These are phyloP conservation scores for Buceros bicornis DNA, from an alignment of 2,797 vertebrate species.

Conservation along the genomic window DNA sequence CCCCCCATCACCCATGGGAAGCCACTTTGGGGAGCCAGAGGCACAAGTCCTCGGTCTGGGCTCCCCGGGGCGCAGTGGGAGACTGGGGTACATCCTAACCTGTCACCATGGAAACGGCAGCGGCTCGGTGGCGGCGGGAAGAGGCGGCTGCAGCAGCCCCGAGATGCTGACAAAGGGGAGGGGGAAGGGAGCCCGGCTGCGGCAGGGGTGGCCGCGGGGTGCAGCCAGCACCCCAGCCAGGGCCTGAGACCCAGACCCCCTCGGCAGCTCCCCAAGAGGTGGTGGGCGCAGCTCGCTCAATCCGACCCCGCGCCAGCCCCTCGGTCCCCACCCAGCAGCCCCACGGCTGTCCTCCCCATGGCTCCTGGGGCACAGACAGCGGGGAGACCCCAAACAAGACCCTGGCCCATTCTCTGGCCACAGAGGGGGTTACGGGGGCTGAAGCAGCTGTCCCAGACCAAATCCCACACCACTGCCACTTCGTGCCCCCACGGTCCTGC, in stretches of 20 bases:
- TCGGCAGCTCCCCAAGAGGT: background rate
- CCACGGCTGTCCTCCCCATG: background rate
- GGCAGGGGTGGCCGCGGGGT: background rate
- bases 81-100: slow-evolving; percentile 37
- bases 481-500: background rate
- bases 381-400: background rate
- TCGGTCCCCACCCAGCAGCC: rapidly evolving
- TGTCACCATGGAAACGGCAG: slow-evolving; percentile 61
- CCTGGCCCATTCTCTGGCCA: background rate
- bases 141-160: slow-evolving; percentile 66
- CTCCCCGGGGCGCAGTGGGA: background rate
- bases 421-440: rapidly evolving
- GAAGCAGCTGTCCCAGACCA: background rate
- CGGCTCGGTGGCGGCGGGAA: background rate
- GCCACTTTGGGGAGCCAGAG: background rate
- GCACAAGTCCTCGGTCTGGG: background rate
- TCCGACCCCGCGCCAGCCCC: rapidly evolving
- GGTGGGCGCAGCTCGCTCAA: rapidly evolving
- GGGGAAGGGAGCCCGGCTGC: slow-evolving; percentile 58
- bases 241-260: rapidly evolving
- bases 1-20: rapidly evolving
- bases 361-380: background rate
- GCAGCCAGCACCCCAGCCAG: background rate
- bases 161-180: slow-evolving; percentile 67
- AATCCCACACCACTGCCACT: background rate